Evolutionary conservation across 1,140 invertebrate genomes (phyloP).

Genomic region (Agrypnia vestita): DNA sequence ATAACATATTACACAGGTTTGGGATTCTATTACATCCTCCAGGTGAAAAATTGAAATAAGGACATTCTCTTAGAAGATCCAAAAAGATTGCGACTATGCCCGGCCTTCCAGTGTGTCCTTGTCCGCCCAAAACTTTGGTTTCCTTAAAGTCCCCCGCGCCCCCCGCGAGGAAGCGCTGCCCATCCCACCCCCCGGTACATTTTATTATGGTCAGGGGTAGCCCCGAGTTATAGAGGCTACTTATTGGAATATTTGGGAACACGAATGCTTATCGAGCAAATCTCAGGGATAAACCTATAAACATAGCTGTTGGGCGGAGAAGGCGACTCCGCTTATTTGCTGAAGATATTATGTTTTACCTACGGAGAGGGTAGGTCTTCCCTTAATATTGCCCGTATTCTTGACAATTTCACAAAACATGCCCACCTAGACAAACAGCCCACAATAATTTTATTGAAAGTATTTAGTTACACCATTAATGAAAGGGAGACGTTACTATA

Average conservation of each 20-base stretch:
- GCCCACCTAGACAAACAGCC: no score
- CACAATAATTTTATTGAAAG: no score
- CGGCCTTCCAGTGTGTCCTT: background rate
- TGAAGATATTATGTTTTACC: no score
- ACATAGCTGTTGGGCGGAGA: background rate
- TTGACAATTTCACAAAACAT: no score
- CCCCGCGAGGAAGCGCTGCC: background rate
- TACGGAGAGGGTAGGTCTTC: no score
- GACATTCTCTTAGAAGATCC: background rate
- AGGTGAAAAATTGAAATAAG: no score
- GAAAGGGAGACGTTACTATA: no score
- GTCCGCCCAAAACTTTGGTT: conserved; percentile 19
- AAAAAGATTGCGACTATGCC: conserved; percentile 27
- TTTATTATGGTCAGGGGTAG: conserved; percentile 22
- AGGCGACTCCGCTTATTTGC: no score
- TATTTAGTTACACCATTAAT: no score
- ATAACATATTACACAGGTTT: no score
- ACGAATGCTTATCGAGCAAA: background rate
- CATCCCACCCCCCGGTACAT: conserved; percentile 4
- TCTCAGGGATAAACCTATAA: background rate
- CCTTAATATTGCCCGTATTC: no score
- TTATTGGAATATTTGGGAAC: conserved; percentile 18
- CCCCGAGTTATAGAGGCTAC: conserved; percentile 13
- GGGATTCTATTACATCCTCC: no score
- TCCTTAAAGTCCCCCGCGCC: background rate